Evolutionary conservation across 2,113 vertebrate species (phyloP).

Genomic region (Otocyon megalotis): DNA sequence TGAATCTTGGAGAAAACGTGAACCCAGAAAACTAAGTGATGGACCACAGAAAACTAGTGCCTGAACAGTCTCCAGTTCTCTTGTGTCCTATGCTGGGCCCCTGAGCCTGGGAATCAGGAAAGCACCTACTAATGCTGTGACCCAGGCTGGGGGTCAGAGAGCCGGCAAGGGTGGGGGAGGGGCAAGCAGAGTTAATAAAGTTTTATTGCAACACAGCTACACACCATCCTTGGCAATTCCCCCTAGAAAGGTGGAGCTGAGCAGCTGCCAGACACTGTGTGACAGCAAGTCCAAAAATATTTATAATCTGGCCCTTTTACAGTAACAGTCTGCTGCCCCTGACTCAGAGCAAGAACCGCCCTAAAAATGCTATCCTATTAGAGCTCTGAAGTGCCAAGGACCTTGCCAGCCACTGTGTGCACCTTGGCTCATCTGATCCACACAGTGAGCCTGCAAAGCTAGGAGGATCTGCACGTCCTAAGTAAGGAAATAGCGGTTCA

Average conservation of each 20-base stretch:
- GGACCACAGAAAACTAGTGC: not conserved
- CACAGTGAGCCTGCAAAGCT: not conserved
- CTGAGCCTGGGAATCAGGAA: not conserved
- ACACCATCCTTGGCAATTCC: not conserved
- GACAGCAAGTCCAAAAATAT: not conserved
- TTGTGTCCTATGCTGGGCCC: not conserved
- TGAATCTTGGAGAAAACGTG: not conserved
- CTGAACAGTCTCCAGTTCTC: not conserved
- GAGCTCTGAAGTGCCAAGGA: not conserved
- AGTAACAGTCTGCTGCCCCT: not conserved
- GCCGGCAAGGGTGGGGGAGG: accelerated
- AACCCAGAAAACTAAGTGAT: not conserved
- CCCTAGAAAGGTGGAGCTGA: not conserved
- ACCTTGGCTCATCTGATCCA: not conserved
- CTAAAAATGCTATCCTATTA: not conserved
- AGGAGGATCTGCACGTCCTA: not conserved
- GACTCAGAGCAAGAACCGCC: not conserved
- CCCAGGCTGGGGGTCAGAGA: not conserved
- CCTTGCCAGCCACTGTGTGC: not conserved
- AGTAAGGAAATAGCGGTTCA: not conserved
- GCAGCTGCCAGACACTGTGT: not conserved
- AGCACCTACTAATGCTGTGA: not conserved
- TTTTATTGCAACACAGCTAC: not conserved
- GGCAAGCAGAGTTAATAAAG: not conserved
- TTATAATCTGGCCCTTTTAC: not conserved